phyloP scores from a whole-genome alignment of 2,113 vertebrate genomes.

The Peromyscus californicus region DNA sequence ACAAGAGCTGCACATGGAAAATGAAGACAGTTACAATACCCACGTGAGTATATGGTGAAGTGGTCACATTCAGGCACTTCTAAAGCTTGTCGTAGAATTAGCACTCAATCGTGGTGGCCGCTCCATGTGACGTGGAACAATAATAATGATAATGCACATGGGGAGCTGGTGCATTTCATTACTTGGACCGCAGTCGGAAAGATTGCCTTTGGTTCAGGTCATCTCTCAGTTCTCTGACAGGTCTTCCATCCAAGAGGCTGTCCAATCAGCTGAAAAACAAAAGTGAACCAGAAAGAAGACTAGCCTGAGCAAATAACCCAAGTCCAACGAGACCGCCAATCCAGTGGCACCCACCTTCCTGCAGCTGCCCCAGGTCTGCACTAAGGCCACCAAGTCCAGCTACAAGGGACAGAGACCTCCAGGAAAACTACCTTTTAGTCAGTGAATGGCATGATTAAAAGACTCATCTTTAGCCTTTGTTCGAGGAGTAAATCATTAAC shows the following conservation, averaged over 20 bases:
- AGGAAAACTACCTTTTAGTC: neutral
- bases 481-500: neutral
- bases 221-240: constrained; percentile 16
- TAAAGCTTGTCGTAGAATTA: neutral
- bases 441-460: neutral
- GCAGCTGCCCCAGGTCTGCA: neutral
- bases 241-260: neutral
- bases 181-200: constrained; percentile 33
- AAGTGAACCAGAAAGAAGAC: neutral
- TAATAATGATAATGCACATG: neutral
- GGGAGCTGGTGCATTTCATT: neutral
- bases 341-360: neutral
- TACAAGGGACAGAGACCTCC: neutral
- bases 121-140: neutral
- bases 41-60: neutral
- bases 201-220: neutral
- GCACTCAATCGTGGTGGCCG: neutral
- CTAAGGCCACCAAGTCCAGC: neutral
- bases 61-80: neutral
- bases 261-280: neutral
- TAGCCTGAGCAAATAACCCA: constrained; percentile 14
- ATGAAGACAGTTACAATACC: neutral
- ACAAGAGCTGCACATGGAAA: neutral
- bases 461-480: neutral
- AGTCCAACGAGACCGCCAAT: neutral